Conservation (phyloP, 2,888 invertebrate genomes). For the Protophormia terraenovae region DNA sequence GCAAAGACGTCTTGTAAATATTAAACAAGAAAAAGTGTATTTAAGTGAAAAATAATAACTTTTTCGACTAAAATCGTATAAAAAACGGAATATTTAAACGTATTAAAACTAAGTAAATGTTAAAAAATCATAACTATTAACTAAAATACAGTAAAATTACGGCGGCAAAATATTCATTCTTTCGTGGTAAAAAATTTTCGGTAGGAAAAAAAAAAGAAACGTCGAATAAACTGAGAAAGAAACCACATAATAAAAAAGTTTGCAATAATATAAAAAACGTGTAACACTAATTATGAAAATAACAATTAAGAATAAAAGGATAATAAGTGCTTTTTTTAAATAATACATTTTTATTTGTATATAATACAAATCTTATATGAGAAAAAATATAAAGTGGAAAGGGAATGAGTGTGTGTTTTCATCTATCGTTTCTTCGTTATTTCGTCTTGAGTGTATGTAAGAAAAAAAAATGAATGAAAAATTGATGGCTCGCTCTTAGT, state of each 20-base stretch:
- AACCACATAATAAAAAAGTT: constrained; percentile 64
- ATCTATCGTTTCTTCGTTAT: constrained; percentile 55
- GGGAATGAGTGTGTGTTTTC: constrained; percentile 58
- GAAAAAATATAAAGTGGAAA: constrained; percentile 40
- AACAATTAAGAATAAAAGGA: constrained; percentile 22
- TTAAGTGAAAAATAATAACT: constrained; percentile 67
- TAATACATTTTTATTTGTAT: constrained; percentile 21
- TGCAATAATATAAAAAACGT: constrained; percentile 62
- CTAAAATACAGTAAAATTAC: constrained; percentile 68
- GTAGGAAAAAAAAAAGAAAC: constrained; percentile 61
- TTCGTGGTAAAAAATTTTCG: constrained; percentile 69
- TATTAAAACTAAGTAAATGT: constrained; percentile 40
- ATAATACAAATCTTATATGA: constrained; percentile 41
- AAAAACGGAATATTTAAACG: constrained; percentile 49
- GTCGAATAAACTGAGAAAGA: constrained; percentile 58
- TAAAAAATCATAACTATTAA: constrained; percentile 42
- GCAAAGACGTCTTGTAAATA: constrained; percentile 78
- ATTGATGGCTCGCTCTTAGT: constrained; percentile 63
- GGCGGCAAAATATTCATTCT: constrained; percentile 76
- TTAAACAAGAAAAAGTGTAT: constrained; percentile 74
- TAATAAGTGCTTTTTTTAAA: constrained; percentile 15
- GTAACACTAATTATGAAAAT: constrained; percentile 36
- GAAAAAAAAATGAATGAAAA: constrained; percentile 60
- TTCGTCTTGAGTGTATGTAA: constrained; percentile 57
- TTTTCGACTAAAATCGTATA: constrained; percentile 52